phyloP scores from a whole-genome alignment of 2,797 vertebrate genomes.

The Phaenicophaeus curvirostris region DNA sequence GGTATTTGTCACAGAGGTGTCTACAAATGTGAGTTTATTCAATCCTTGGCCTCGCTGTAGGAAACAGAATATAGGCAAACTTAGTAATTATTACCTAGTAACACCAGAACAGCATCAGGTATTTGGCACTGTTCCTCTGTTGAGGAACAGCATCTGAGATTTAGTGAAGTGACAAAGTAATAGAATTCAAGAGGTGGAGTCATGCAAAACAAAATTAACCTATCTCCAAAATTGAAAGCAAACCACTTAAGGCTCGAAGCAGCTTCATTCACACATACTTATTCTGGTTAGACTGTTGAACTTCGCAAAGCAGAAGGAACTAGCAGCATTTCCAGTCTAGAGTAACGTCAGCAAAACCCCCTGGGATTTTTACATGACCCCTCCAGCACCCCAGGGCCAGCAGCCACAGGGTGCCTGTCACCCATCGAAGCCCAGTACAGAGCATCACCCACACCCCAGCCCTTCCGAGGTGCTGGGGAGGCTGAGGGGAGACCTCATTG shows the following conservation, averaged over 20 bases:
- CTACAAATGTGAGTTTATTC: not conserved
- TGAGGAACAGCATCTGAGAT: not conserved
- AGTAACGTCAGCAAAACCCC: not conserved
- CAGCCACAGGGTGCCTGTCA: not conserved
- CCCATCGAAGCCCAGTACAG: not conserved
- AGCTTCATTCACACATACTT: not conserved
- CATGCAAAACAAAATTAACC: not conserved
- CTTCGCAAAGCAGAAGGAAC: not conserved
- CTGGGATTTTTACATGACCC: rapidly evolving
- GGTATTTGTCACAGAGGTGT: not conserved
- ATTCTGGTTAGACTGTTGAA: not conserved
- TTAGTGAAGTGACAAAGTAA: not conserved
- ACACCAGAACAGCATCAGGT: not conserved
- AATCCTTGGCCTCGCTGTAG: not conserved
- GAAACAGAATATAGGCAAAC: not conserved
- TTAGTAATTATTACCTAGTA: not conserved
- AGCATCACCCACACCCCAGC: not conserved
- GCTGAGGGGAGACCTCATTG: no score
- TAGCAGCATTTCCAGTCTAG: not conserved
- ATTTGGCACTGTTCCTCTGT: no score
- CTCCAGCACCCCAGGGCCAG: rapidly evolving
- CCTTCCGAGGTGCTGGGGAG: rapidly evolving
- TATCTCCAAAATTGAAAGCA: not conserved
- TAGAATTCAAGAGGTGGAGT: not conserved
- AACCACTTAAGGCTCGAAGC: not conserved